Base-by-base conservation (phyloP, 2,888 invertebrate genomes). In the Aphidius colemani region DNA sequence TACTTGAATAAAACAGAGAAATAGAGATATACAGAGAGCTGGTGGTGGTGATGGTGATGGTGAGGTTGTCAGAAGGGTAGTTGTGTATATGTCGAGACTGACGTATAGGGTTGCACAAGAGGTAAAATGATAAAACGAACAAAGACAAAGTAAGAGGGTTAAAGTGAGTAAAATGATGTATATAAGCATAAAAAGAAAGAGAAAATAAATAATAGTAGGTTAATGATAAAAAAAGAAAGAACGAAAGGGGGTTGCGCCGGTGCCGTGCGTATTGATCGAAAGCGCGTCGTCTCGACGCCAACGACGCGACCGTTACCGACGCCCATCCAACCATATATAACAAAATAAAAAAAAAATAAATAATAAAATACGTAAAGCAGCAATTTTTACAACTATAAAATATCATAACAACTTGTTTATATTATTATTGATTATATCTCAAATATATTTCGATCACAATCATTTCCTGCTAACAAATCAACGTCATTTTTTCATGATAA, bases 231-330 rank as follows among this genome's bases (percentile, higher is more conserved):
- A 48, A 41, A 51, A 30, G 40, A 18, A n/a, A 49, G 48, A 39
- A 11, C 45, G 60, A 64, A 66, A 68, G 74, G 70, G 65, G 71
- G 72, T 69, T 72, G 74, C 68, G 69, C 72, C 72, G 75, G 73
- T 67, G 66, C 70, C 63, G 79, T 75, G 75, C 73, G 78, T 80
- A 80, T 80, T 80, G 80, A 80, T 80, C 80, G 80, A 74, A 72
- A 72, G 70, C 73, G 71, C 64, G 67, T 67, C 69, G 71, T 70
- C 67, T 67, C 71, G 66, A 67, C 71, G 70, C 70, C 70, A 66
- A 67, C 68, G 71, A 66, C 68, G 63, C 69, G 66, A 66, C 67
- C 72, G 70, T 70, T 75, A 72, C 71, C 68, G 69, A 72, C 74
- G 70, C 72, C 70, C 74, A 70, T 68, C 30, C 30, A 30, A 30